Conservation (phyloP, 2,113 vertebrate species). For the Coturnix japonica region DNA sequence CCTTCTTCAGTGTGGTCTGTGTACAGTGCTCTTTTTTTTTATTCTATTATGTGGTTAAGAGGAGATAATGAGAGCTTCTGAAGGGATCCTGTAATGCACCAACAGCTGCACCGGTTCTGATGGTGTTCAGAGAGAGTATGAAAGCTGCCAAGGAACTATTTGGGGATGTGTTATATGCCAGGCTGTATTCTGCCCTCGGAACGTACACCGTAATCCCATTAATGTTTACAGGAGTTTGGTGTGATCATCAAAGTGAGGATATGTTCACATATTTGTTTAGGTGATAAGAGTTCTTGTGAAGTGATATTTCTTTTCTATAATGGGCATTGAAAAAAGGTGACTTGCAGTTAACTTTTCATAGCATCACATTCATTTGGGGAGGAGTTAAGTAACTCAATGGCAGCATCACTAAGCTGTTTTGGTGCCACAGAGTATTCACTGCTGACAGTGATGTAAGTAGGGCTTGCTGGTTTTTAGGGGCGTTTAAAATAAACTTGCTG, state of each 20-base stretch:
- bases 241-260: background rate
- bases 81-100: constrained; percentile 61
- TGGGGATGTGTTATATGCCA: background rate
- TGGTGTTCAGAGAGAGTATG: constrained; percentile 65
- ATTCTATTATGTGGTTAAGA: constrained; percentile 72
- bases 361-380: background rate
- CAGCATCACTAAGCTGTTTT: background rate
- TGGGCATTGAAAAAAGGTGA: background rate
- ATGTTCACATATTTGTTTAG: background rate
- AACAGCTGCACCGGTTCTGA: constrained; percentile 59
- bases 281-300: background rate
- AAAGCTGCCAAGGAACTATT: constrained; percentile 63
- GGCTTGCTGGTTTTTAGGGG: background rate
- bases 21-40: constrained; percentile 61
- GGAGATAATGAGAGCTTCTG: constrained; percentile 65
- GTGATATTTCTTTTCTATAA: background rate
- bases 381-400: background rate
- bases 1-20: constrained; percentile 39
- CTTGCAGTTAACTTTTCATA: background rate
- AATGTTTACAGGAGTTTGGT: constrained; percentile 40
- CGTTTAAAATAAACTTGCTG: background rate
- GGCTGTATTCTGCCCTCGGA: background rate
- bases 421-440: background rate
- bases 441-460: background rate
- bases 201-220: background rate